phyloP scores from a whole-genome alignment of 1,140 invertebrate species.

The Sipha flava region DNA sequence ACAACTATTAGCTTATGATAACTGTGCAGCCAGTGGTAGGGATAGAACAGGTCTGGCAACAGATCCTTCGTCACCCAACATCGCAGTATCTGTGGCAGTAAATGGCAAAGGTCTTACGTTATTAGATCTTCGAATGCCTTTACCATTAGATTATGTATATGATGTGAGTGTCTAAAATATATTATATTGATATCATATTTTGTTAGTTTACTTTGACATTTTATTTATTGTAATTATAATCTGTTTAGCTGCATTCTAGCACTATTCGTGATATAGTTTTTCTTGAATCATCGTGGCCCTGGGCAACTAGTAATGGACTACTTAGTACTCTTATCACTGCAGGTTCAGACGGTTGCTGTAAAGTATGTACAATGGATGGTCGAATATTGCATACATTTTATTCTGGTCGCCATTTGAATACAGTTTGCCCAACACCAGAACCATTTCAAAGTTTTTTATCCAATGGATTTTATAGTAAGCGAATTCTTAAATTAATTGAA shows the following conservation, averaged over 20 bases:
- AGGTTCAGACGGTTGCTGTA: conserved; percentile 46
- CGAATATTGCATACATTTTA: conserved; percentile 45
- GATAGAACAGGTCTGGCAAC: conserved; percentile 48
- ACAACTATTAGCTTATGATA: conserved; percentile 48
- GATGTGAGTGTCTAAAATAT: conserved; percentile 43
- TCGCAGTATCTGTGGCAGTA: conserved; percentile 47
- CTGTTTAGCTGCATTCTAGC: conserved; percentile 45
- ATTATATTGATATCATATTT: not conserved
- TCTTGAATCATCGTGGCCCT: conserved; percentile 48
- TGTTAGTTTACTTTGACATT: not conserved
- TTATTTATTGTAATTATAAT: not conserved
- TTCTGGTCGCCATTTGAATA: conserved; percentile 46
- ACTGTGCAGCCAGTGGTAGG: conserved; percentile 47
- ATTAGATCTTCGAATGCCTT: conserved; percentile 49
- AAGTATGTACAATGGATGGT: conserved; percentile 47
- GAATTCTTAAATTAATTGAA: not conserved
- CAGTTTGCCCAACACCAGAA: conserved; percentile 48
- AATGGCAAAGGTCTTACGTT: conserved; percentile 49
- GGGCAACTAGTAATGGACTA: conserved; percentile 41
- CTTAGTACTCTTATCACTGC: conserved; percentile 45
- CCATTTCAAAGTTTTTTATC: conserved; percentile 43
- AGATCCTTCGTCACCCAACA: conserved; percentile 47
- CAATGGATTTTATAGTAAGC: conserved; percentile 47
- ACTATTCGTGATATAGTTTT: conserved; percentile 48
- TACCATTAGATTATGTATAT: conserved; percentile 49